phyloP scores from a whole-genome alignment of 2,113 vertebrate species.

The Mystacornis crossleyi region DNA sequence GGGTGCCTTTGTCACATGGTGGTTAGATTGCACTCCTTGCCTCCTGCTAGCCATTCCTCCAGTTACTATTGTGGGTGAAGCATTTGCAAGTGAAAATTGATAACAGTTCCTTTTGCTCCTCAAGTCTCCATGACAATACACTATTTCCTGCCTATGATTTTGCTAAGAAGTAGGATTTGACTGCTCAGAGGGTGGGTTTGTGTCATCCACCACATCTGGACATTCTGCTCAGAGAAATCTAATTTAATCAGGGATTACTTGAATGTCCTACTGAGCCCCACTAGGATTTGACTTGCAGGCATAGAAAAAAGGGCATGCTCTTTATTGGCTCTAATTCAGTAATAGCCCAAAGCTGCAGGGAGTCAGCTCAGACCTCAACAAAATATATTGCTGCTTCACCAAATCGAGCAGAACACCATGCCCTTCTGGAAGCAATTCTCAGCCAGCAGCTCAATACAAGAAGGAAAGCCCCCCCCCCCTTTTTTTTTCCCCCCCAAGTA shows the following conservation, averaged over 20 bases:
- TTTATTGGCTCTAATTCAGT: constrained; percentile 32
- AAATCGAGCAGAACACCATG: background rate
- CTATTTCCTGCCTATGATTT: background rate
- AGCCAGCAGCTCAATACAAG: background rate
- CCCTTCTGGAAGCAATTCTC: constrained; percentile 13
- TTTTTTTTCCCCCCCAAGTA: no score
- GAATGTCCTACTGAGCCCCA: background rate
- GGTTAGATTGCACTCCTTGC: background rate
- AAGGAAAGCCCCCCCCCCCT: background rate
- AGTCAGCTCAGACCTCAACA: background rate
- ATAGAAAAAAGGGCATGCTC: background rate
- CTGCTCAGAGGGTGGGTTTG: background rate
- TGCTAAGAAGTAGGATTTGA: background rate
- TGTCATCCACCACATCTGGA: background rate
- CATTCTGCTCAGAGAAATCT: background rate
- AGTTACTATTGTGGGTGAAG: background rate
- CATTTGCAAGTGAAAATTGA: background rate
- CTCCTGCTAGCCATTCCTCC: background rate
- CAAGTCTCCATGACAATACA: background rate
- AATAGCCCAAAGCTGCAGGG: constrained; percentile 10
- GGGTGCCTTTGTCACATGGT: background rate
- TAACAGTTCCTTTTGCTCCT: background rate
- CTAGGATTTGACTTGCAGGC: constrained; percentile 28
- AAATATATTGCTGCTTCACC: constrained; percentile 13
- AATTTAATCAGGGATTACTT: constrained; percentile 22